phyloP scores from a whole-genome alignment of 2,797 vertebrate genomes.

The Babyrousa celebensis region DNA sequence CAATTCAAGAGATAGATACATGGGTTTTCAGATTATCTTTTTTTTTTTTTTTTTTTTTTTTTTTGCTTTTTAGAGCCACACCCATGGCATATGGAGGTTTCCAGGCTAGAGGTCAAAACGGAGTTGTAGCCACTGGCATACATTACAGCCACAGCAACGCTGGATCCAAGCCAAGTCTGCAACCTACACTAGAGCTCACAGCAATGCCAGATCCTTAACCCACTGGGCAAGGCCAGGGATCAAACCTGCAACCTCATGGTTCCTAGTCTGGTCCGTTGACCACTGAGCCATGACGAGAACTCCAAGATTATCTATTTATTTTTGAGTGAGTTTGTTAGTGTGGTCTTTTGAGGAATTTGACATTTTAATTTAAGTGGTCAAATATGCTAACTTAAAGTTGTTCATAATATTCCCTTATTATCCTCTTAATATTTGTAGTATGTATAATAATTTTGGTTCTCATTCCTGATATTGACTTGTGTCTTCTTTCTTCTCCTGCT shows the following conservation, averaged over 20 bases:
- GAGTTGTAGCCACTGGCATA: too few species aligned
- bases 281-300: too few species aligned
- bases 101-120: too few species aligned
- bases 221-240: too few species aligned
- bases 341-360: slow-evolving; percentile 12
- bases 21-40: not conserved
- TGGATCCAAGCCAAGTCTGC: too few species aligned
- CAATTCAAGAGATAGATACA: slow-evolving; percentile 5
- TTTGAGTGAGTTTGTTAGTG: not conserved
- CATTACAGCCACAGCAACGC: too few species aligned
- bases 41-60: not conserved
- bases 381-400: not conserved
- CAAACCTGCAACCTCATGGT: too few species aligned
- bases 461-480: not conserved
- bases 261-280: too few species aligned
- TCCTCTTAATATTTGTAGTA: not conserved
- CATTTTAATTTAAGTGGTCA: not conserved
- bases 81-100: too few species aligned
- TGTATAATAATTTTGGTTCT: not conserved
- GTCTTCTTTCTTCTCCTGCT: not conserved
- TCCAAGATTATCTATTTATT: not conserved
- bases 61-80: too few species aligned
- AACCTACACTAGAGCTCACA: too few species aligned
- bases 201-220: too few species aligned
- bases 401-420: not conserved